Evolutionary conservation across 2,888 invertebrate species (phyloP).

Genomic region (Glyphotaelius pellucidus): DNA sequence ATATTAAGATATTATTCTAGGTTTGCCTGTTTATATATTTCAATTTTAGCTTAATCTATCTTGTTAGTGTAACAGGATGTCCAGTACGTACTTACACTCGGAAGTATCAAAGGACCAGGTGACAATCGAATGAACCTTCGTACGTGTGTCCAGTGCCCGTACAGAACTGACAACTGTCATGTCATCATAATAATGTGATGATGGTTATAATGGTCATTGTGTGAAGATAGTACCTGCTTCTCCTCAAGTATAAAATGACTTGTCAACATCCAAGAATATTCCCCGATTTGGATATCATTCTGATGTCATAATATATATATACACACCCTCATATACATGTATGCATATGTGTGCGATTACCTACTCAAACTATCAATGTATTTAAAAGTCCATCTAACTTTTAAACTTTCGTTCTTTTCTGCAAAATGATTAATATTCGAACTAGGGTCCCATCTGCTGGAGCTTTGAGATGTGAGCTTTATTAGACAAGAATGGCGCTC

Average conservation of each 20-base stretch:
- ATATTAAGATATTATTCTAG: neutral
- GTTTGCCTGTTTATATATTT: neutral
- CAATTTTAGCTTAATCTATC: neutral
- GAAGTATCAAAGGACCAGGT: neutral
- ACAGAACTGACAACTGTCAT: conserved; percentile 9
- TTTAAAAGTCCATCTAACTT: neutral
- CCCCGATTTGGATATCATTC: neutral
- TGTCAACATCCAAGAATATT: neutral
- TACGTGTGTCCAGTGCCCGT: neutral
- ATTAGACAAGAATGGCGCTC: conserved; percentile 7
- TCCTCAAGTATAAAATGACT: neutral
- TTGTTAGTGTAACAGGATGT: neutral
- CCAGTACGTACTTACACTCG: neutral
- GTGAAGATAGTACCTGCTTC: neutral
- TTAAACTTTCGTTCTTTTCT: neutral
- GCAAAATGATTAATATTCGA: neutral
- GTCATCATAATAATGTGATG: neutral
- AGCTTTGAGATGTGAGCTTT: neutral
- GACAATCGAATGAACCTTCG: neutral
- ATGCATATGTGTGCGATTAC: neutral
- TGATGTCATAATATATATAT: neutral
- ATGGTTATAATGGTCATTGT: neutral
- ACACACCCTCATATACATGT: too few species aligned
- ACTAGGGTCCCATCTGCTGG: neutral
- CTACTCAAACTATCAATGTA: neutral